Conservation (phyloP, 2,113 vertebrate species). For the Variabilichromis moorii region DNA sequence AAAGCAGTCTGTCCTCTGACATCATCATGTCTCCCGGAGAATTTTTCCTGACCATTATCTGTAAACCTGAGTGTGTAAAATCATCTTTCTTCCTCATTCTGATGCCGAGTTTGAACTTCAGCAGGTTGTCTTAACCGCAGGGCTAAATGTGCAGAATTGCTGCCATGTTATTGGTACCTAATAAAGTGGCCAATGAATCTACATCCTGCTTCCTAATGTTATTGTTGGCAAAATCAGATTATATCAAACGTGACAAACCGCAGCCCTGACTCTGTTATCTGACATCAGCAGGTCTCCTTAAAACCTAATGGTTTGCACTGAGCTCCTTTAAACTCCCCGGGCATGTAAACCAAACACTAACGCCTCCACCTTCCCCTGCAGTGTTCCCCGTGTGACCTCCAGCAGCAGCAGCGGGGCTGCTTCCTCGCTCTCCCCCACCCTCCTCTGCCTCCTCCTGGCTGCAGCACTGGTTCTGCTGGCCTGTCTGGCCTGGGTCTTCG, state of each 20-base stretch:
- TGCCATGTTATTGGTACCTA: not conserved
- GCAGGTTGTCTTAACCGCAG: not conserved
- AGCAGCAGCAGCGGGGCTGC: not conserved
- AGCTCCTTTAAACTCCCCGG: not conserved
- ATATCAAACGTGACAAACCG: accelerated
- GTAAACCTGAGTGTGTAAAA: not conserved
- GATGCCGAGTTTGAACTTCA: not conserved
- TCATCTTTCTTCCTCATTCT: not conserved
- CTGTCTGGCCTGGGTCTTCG: not conserved
- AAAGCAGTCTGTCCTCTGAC: not conserved
- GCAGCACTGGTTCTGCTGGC: constrained; percentile 50
- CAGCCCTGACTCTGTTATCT: not conserved
- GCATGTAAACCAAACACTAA: not conserved
- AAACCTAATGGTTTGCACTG: not conserved
- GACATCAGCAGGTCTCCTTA: not conserved
- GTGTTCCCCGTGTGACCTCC: not conserved
- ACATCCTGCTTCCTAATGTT: not conserved
- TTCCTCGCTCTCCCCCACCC: not conserved
- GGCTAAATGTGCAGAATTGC: not conserved
- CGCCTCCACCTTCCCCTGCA: not conserved
- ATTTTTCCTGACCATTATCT: not conserved
- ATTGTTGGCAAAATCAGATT: not conserved
- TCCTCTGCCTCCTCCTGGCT: constrained; percentile 53
- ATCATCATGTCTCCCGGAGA: accelerated
- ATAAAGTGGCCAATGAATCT: not conserved